Conservation (phyloP, 2,797 vertebrate genomes). For the Rhinatrema bivittatum region DNA sequence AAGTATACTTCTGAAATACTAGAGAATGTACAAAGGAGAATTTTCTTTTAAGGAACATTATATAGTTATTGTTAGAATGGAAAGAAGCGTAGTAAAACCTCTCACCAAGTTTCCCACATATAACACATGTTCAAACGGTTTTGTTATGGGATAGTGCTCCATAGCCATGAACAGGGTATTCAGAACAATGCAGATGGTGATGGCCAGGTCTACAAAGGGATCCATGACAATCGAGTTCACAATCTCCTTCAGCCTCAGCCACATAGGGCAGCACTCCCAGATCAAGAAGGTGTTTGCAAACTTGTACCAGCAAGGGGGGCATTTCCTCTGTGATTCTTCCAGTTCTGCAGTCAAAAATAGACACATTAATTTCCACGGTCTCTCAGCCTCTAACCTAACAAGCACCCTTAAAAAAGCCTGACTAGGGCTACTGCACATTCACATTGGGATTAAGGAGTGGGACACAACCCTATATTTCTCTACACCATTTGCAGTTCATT, state of each 20-base stretch:
- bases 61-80: too few relatives aligned
- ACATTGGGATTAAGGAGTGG: too few relatives aligned
- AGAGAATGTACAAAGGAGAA: too few relatives aligned
- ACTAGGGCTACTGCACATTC: too few relatives aligned
- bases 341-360: conserved; percentile 64
- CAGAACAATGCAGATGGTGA: conserved; percentile 97
- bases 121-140: conserved; percentile 70
- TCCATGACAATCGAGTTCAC: conserved; percentile 94
- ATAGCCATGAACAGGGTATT: conserved; percentile 98
- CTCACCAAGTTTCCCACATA: conserved; percentile 90
- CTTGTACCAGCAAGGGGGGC: conserved; percentile 96
- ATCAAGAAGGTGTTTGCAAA: conserved; percentile 89
- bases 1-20: too few relatives aligned
- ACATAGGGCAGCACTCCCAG: conserved; percentile 91
- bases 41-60: too few relatives aligned
- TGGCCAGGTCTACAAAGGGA: conserved; percentile 94
- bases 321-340: conserved; percentile 93
- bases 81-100: too few relatives aligned
- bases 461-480: not conserved
- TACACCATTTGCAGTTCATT: too few relatives aligned
- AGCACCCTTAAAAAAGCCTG: too few relatives aligned
- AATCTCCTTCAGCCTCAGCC: conserved; percentile 89
- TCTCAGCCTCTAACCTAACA: too few relatives aligned
- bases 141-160: conserved; percentile 96
- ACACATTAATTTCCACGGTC: too few relatives aligned